Evolutionary conservation across 2,797 vertebrate species (phyloP).

Genomic region (Catharus ustulatus): DNA sequence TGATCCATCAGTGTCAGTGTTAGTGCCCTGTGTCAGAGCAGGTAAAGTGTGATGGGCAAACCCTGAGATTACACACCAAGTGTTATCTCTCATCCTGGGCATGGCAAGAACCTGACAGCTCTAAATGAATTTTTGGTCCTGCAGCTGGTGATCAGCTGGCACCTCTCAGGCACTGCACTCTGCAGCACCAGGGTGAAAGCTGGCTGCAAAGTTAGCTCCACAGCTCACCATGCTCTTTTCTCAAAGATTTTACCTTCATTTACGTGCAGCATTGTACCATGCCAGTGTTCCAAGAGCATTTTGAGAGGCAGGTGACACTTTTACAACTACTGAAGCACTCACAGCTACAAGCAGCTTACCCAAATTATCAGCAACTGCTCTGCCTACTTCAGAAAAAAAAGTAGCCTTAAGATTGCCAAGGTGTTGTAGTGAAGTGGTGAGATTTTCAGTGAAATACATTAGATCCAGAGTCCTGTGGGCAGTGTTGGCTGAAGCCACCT

Average conservation of each 20-base stretch:
- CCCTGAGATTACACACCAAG: neutral
- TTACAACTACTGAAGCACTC: neutral
- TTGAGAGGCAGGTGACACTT: neutral
- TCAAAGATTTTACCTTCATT: neutral
- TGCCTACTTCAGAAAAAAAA: neutral
- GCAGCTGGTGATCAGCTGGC: neutral
- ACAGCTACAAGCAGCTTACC: neutral
- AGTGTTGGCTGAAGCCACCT: neutral
- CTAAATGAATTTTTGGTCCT: neutral
- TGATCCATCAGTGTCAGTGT: neutral
- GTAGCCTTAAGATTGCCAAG: rapidly evolving
- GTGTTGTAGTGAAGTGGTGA: neutral
- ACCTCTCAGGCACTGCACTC: neutral
- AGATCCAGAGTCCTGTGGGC: neutral
- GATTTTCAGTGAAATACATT: neutral
- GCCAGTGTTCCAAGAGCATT: neutral
- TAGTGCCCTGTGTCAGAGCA: neutral
- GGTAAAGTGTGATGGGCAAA: neutral
- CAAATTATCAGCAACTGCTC: neutral
- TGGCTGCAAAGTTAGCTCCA: neutral
- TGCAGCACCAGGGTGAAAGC: neutral
- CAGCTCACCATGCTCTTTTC: neutral
- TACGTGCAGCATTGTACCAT: neutral
- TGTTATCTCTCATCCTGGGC: neutral
- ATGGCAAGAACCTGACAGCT: neutral